Base-by-base conservation (phyloP, 53 echinoderm and acorn worm species). In the Actinopyga echinites region DNA sequence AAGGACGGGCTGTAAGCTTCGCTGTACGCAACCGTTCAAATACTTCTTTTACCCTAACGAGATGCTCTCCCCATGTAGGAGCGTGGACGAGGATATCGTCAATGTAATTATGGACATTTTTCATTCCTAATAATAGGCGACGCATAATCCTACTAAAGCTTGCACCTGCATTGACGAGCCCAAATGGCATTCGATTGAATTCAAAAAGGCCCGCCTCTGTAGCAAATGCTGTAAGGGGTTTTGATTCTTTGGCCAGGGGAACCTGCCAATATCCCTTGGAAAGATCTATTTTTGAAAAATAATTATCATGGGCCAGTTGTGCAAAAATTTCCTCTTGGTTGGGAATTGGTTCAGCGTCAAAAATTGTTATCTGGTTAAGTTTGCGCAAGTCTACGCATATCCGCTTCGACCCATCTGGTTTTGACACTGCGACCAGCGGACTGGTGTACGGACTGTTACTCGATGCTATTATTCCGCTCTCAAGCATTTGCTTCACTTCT, bases 131-230 rank as follows among this genome's bases (percentile, higher is more conserved):
- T 75, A 4, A 87, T 7, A 37, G 37, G 3, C 4, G 37, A 37
- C 37, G 37, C 37, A 37, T 37, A 7, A 37, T 37, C 37, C 37
- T 37, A 37, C 37, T 37, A 52, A 91, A 91, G 11, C 79, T 81
- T 3, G 91, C 91, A 12, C 87, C 73, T 23, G 83, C 77, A 19
- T 85, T 91, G 1, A 91, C 91, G 6, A 91, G 30, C 36, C 91
- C 88, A 82, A 88, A 91, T 10, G 91, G 88, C 88, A 91, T 91
- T 7, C 75, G 79, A 28, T 69, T 56, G 49, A 91, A 91, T 69
- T 79, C 49, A 61, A 86, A 91, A 37, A 83, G 84, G 25, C 91
- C 87, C 1, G 56, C 58, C 37, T 82, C 82, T 13, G 86, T 86
- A 33, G 83, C 40, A 54, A 90, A 90, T 6, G 83, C 83, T 1